Base-by-base conservation (phyloP, 2,888 invertebrate species). In the Polymixis lichenea region DNA sequence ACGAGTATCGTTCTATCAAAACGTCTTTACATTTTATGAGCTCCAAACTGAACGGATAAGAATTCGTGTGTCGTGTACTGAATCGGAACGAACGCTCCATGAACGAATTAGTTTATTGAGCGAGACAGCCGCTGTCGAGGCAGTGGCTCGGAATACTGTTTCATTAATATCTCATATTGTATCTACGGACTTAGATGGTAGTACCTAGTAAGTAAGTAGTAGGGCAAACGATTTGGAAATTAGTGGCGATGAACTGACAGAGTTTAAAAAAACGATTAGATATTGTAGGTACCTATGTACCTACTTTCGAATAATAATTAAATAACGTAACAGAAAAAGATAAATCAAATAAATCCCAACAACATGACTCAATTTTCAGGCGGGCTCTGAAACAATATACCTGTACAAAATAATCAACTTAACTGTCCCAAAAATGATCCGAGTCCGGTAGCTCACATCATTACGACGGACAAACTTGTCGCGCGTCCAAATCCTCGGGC, bases 101-200 rank as follows among this genome's bases (percentile, higher is more conserved):
- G 76, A 73, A 83, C 79, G 82, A 83, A 88, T 88, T 86, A 88
- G 84, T 87, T 87, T 88, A 88, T 86, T 87, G 83, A 86, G 88
- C 80, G 87, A 86, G 83, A 80, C 82, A 71, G 76, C 62, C 72
- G 76, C 71, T 71, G 72, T 68, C 64, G 67, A 66, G 67, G 77
- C 82, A 81, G 72, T 85, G 82, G 76, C 32, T 77, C 38, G 87
- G 87, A 86, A 88, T 77, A 73, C 62, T 74, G 76, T 78, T 74
- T 75, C n/a, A 82, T 76, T 82, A 85, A 64, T 75, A 75, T 62
- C 53, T 22, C 61, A 68, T 76, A 58, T 58, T 69, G n/a, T 60
- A n/a, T 51, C n/a, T n/a, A n/a, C n/a, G 32, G n/a, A 49, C n/a
- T 56, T 32, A 19, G 5, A 53, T 58, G 11, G 17, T 68, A 28